These are phyloP conservation scores for Peromyscus maniculatus DNA, from an alignment of 2,113 vertebrate genomes.

Conservation along the genomic window DNA sequence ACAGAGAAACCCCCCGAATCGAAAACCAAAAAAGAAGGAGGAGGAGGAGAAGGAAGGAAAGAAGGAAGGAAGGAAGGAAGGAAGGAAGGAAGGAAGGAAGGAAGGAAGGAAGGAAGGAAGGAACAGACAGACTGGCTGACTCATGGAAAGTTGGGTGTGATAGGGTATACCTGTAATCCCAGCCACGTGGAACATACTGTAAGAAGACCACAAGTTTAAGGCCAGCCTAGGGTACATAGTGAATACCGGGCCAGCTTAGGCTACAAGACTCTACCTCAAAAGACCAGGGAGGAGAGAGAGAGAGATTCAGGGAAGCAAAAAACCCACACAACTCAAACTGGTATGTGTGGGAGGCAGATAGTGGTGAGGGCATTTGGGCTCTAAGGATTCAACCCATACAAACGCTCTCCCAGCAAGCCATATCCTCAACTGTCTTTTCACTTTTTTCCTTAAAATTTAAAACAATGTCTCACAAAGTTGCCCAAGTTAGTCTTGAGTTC, in stretches of 20 bases:
- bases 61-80: too few relatives aligned
- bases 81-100: too few relatives aligned
- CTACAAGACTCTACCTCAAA: not conserved
- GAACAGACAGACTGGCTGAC: too few relatives aligned
- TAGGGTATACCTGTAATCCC: not conserved
- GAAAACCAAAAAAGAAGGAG: not conserved
- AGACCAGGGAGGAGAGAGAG: not conserved
- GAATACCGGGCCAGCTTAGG: not conserved
- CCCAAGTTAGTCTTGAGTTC: not conserved
- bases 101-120: too few relatives aligned
- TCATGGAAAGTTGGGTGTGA: not conserved
- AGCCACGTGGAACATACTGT: not conserved
- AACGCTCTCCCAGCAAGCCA: not conserved
- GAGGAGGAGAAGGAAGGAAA: too few relatives aligned
- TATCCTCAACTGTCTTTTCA: not conserved
- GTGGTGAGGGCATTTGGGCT: not conserved
- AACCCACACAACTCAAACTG: constrained; percentile 1
- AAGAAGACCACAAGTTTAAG: not conserved
- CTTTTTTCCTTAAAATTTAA: not conserved
- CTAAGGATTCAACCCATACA: not conserved
- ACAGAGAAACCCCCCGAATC: not conserved
- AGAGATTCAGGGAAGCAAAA: constrained; percentile 20
- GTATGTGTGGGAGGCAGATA: not conserved
- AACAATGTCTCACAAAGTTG: not conserved
- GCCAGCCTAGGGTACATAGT: not conserved